Conservation (phyloP, 1,140 invertebrate genomes). For the Drosophila parvula region DNA sequence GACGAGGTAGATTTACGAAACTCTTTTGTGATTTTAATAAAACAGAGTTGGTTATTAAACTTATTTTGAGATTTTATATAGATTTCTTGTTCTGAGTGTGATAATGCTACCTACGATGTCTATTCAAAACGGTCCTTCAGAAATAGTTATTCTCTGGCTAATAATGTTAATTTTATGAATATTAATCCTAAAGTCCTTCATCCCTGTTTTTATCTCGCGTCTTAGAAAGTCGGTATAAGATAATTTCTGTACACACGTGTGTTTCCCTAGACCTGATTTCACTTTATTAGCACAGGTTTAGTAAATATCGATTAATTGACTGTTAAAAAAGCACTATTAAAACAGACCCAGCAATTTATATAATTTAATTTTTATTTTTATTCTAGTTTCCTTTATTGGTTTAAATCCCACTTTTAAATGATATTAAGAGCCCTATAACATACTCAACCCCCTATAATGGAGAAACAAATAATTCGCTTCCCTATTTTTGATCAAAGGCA, state of each 20-base stretch:
- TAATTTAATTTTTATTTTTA: too few relatives aligned
- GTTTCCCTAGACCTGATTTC: background rate
- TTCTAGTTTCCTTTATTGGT: background rate
- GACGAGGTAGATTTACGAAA: too few relatives aligned
- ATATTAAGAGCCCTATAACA: background rate
- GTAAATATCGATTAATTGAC: too few relatives aligned
- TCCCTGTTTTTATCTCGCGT: background rate
- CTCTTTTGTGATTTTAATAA: too few relatives aligned
- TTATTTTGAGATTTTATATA: too few relatives aligned
- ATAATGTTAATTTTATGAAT: conserved; percentile 13
- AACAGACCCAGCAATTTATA: too few relatives aligned
- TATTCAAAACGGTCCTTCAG: background rate
- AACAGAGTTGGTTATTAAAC: too few relatives aligned
- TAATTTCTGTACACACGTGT: background rate
- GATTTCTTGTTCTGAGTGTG: background rate
- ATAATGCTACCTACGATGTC: background rate
- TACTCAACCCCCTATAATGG: background rate
- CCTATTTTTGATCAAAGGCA: conserved; percentile 7
- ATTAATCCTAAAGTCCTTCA: conserved; percentile 1
- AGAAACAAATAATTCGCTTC: background rate
- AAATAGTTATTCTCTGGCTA: background rate
- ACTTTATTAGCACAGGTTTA: background rate
- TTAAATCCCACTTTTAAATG: background rate
- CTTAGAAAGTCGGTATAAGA: background rate
- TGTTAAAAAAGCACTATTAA: too few relatives aligned